Evolutionary conservation across 2,888 invertebrate species (phyloP).

Genomic region (Lamellibrachia satsuma): DNA sequence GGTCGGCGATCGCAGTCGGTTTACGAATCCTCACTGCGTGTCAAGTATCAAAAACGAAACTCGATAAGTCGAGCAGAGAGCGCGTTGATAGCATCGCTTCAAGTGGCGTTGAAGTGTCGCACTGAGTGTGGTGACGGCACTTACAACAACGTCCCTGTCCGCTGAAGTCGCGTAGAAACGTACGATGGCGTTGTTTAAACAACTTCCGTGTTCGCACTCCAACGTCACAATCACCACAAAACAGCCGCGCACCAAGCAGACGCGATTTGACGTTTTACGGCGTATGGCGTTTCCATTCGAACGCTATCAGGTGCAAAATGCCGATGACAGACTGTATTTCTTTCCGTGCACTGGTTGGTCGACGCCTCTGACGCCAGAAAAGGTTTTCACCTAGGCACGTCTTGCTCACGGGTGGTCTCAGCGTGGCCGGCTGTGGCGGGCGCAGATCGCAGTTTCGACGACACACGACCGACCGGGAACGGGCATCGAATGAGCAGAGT

Average conservation of each 20-base stretch:
- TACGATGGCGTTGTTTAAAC: neutral
- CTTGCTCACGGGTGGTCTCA: neutral
- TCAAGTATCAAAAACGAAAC: slow-evolving; percentile 5
- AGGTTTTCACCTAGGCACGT: neutral
- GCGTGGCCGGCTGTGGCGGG: neutral
- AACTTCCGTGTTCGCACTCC: neutral
- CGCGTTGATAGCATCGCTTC: neutral
- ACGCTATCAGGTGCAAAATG: neutral
- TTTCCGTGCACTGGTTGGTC: neutral
- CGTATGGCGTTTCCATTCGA: neutral
- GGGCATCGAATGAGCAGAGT: neutral
- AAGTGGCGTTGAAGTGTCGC: neutral
- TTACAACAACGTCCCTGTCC: neutral
- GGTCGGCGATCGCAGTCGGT: neutral
- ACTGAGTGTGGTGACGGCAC: neutral
- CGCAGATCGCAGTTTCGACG: neutral
- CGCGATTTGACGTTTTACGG: neutral
- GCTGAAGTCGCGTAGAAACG: neutral
- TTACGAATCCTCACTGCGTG: neutral
- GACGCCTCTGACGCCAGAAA: neutral
- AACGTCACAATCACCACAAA: neutral
- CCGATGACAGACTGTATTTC: neutral
- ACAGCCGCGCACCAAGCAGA: neutral
- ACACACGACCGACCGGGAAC: neutral
- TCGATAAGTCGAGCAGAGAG: neutral